phyloP scores from a whole-genome alignment of 2,113 vertebrate genomes.

The Trichechus manatus region DNA sequence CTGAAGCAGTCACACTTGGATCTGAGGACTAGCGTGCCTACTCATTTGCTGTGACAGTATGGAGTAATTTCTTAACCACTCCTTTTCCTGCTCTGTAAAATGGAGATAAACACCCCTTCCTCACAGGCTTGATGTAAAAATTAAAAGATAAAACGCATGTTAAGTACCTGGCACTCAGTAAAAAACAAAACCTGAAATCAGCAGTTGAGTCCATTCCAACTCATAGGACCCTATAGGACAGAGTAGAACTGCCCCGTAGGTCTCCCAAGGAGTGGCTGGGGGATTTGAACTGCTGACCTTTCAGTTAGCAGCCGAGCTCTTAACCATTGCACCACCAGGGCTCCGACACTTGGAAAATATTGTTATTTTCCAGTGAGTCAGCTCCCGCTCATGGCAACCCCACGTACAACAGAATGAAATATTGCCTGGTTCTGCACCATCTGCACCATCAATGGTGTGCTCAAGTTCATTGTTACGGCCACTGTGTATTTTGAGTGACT shows the following conservation, averaged over 20 bases:
- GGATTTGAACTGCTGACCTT: too few relatives aligned
- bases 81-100: neutral
- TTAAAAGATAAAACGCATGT: neutral
- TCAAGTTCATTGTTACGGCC: too few relatives aligned
- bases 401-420: neutral
- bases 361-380: neutral
- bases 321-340: too few relatives aligned
- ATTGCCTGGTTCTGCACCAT: neutral
- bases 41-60: neutral
- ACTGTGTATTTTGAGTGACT: neutral
- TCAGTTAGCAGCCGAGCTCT: too few relatives aligned
- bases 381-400: neutral
- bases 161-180: neutral
- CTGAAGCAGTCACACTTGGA: too few relatives aligned
- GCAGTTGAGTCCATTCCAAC: too few relatives aligned
- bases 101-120: neutral
- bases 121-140: neutral
- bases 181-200: too few relatives aligned
- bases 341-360: neutral
- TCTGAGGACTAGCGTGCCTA: accelerated
- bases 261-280: too few relatives aligned
- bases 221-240: too few relatives aligned
- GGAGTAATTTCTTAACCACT: neutral
- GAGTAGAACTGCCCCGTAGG: too few relatives aligned
- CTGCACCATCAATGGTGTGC: neutral